Base-by-base conservation (phyloP, 2,797 vertebrate genomes). In the Manis crassicaudata region DNA sequence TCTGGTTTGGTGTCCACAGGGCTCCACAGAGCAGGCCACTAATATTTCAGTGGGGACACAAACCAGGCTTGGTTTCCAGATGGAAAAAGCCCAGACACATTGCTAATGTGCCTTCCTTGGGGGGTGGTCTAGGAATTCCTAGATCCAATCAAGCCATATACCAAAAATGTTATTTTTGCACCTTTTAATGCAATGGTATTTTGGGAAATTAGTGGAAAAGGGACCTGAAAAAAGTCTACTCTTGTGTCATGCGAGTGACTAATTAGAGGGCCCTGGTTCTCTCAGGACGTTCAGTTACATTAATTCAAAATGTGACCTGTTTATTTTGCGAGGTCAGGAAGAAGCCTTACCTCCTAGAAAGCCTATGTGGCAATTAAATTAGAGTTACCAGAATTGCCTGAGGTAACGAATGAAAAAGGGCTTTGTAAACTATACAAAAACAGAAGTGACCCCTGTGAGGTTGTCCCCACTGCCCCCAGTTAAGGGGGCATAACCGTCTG, bases 271-370 rank as follows among this genome's bases (percentile, higher is more conserved):
- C 75, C 68, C 86, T 65, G 54, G 65, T 89, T 96, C 93, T 97
- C 96, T 83, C 83, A 77, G 83, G 93, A 96, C 6, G 32, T 80
- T 95, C 60, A 9, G 80, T 91, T 89, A 89, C 93, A 97, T 97
- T 97, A 96, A 97, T 96, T 97, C 92, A 92, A 95, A 97, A 94
- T 75, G 96, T 91, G 95, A 95, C 95, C 97, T 97, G 96, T 97
- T 97, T 97, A 96, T 92, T 97, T 96, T 97, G 92, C 77, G 88
- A 95, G 97, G 97, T 97, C 97, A 96, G 95, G 82, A 95, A 95
- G 92, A 96, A 84, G 96, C 14, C 91, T 93, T 95, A 89, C 92
- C 91, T 88, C 94, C 95, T 94, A 95, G 95, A 94, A 95, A 97
- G 94, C 91, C 96, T 95, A 92, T 20, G 60, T 91, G 82, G 96